A percentile compares a stretch with the other conserved stretches of the same genome.
These are phyloP conservation scores for Rugalucina vietnamica DNA, from an alignment of 2,888 invertebrate genomes.

Conservation along the genomic window DNA sequence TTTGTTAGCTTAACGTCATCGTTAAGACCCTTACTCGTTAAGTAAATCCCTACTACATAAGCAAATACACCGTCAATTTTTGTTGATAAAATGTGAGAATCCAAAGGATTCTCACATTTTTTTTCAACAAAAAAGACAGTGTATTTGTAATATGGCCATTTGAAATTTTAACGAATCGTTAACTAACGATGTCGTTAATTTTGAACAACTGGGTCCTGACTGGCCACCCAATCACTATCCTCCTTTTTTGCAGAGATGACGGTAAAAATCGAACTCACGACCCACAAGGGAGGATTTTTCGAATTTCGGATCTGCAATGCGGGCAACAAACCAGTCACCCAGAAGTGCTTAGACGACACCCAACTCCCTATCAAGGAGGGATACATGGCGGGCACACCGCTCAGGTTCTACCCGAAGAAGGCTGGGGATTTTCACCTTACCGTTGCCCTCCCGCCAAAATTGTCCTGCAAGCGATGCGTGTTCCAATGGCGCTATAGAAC, in stretches of 20 bases:
- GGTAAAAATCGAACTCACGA: conserved; percentile 52
- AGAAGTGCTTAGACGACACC: conserved; percentile 55
- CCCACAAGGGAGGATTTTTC: conserved; percentile 53
- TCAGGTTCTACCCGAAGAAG: conserved; percentile 52
- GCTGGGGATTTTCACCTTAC: conserved; percentile 60
- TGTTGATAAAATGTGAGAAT: no score
- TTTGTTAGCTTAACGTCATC: no score
- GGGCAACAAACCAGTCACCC: conserved; percentile 44
- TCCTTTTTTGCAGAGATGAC: conserved; percentile 45
- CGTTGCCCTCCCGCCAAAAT: conserved; percentile 49
- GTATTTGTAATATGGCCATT: no score
- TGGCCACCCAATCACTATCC: neutral
- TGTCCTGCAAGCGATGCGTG: conserved; percentile 56
- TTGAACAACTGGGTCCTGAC: no score
- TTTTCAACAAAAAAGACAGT: no score
- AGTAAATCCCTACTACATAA: no score
- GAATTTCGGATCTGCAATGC: conserved; percentile 55
- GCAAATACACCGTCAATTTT: no score
- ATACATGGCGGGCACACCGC: conserved; percentile 48
- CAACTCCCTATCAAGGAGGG: conserved; percentile 59
- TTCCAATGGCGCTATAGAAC: conserved; percentile 62
- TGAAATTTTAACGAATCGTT: no score
- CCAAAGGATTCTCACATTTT: no score
- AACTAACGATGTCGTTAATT: no score
- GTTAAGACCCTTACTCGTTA: no score